Evolutionary conservation across 2,797 vertebrate genomes (phyloP), one percentile per base, ranked within the genome.

Genomic region (Muraenolepis orangiensis): DNA sequence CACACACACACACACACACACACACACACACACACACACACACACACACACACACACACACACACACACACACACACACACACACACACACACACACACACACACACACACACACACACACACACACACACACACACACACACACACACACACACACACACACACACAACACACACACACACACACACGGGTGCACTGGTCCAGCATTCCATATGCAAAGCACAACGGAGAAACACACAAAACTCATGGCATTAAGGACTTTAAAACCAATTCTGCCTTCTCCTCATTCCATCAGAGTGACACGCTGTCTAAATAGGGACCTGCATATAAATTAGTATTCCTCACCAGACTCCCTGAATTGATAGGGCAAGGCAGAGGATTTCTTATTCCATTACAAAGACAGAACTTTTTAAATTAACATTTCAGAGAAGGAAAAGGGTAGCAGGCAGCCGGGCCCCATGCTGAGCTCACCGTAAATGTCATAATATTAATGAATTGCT

Each of bases 401-500:
- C 95, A 96, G 97, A 95, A 94, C 96, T 97, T 94, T 91, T 97
- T 97, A 99, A 99, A 99, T 99, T 99, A 99, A 97, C 97, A 97
- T 98, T 98, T 99, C 95, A 95, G 84, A 94, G 94, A 96, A 96
- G 96, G 96, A 99, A 99, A 99, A 99, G 96, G 97, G 97, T 98
- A 99, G 96, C 97, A 94, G 96, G 95, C 96, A 96, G 95, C 94
- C 94, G 14, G 84, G 90, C 87, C 95, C 87, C 95, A 95, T 92
- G 88, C 94, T 95, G 95, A 96, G 97, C 96, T 95, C 95, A 96
- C 96, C 95, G 96, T 98, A 99, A 99, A 99, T 98, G 97, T 98
- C 97, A 98, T 99, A 98, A 98, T 98, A 98, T 99, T 99, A 98
- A 99, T 99, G 96, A 99, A 98, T 97, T 96, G 97, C 97, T 96